Base-by-base conservation (phyloP, 1,140 invertebrate genomes). In the Diachasmimorpha longicaudata region DNA sequence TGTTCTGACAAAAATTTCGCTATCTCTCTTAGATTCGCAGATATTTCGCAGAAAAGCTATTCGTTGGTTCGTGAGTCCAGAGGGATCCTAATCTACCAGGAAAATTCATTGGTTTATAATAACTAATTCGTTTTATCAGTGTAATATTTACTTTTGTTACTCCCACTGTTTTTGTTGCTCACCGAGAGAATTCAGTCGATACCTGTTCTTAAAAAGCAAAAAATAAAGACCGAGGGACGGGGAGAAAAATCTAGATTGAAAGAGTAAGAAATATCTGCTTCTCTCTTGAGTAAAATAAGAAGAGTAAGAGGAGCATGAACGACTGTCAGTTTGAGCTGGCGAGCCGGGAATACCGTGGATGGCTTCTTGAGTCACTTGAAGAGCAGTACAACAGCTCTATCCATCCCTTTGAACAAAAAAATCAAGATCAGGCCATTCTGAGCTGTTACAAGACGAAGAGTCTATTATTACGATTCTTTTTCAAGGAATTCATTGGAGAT, bases 301-400 rank as follows among this genome's bases (percentile, higher is more conserved):
- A 19, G 16, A 52, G 48, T 52, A 52, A 52, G 19, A 52, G 48
- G 13, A 66, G 67, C 42, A 48, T 67, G 58, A 74, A 79, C 79
- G 80, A 83, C 82, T 86, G 85, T 87, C 85, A 85, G 85, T 86
- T 79, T 77, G 72, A 82, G 14, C 48, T 70, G 76, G 79, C 81
- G 79, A 85, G 84, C 79, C 78, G 81, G 80, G 83, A 87, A 88
- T 88, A 81, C 83, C 81, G 78, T 79, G 77, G 81, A 82, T 81
- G 81, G 83, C 85, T 85, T 84, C 85, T 80, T 76, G 79, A 79
- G 83, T 85, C 85, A 82, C 83, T 81, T 70, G 68, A 52, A 19
- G 14, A 52, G 48, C 48, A 52, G 48, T 52, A 52, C 48, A 84
- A 88, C 86, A 87, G 86, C 86, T 88, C 86, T 88, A 88, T 88